Conservation (phyloP, 2,113 vertebrate species). For the Echinops telfairi region DNA sequence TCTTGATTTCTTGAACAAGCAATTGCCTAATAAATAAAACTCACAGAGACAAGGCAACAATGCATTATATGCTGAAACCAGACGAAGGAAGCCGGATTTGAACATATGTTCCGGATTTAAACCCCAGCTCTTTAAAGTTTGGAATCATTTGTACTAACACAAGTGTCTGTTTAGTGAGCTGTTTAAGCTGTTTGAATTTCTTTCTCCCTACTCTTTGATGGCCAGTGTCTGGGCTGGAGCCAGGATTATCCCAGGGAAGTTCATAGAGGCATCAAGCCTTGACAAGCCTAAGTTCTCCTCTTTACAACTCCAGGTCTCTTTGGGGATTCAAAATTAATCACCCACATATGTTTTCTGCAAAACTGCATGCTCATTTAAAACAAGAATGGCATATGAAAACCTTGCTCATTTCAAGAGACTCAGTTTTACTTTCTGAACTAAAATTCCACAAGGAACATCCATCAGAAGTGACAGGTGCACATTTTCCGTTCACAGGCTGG, state of each 20-base stretch:
- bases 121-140: background rate
- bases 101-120: background rate
- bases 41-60: background rate
- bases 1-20: background rate
- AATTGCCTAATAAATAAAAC: background rate
- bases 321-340: background rate
- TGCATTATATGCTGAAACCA: background rate
- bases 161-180: background rate
- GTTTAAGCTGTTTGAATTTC: background rate
- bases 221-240: background rate
- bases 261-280: background rate
- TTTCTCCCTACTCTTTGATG: background rate
- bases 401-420: background rate
- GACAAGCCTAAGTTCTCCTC: background rate
- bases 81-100: background rate
- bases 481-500: background rate
- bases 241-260: background rate
- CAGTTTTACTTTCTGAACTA: background rate
- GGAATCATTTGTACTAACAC: conserved; percentile 2
- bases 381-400: background rate
- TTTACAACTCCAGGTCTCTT: background rate
- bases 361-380: background rate
- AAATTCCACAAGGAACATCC: background rate
- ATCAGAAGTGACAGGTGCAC: background rate
- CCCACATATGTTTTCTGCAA: background rate